These are phyloP conservation scores for Lasioglossum calceatum DNA, from an alignment of 2,888 invertebrate genomes.

Conservation along the genomic window DNA sequence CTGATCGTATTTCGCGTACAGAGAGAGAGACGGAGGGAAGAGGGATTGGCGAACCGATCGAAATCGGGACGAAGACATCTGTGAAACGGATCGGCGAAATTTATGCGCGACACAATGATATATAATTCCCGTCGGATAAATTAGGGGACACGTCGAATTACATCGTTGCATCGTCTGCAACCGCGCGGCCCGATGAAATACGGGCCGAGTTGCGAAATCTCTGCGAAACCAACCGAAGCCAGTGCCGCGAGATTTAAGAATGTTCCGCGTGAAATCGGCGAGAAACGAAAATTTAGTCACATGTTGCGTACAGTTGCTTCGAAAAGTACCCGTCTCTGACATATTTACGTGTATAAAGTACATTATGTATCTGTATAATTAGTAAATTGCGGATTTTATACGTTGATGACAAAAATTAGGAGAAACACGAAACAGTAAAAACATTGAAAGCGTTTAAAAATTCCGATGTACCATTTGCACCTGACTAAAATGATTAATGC, in stretches of 20 bases:
- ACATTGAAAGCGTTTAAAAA: too few species aligned
- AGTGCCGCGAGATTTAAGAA: neutral
- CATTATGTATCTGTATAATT: too few species aligned
- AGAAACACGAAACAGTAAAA: neutral
- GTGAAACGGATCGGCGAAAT: conserved; percentile 21
- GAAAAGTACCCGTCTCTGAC: neutral
- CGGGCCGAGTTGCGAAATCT: neutral
- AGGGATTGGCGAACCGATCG: conserved; percentile 8
- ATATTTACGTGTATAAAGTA: too few species aligned
- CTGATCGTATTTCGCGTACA: neutral
- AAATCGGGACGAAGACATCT: conserved; percentile 21
- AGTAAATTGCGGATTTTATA: neutral
- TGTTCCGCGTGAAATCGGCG: neutral
- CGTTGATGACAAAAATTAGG: neutral
- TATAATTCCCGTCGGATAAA: neutral
- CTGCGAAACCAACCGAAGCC: neutral
- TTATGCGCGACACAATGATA: conserved; percentile 25
- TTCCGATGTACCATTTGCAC: too few species aligned
- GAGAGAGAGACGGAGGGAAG: neutral
- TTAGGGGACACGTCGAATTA: conserved; percentile 8
- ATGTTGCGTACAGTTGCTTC: neutral
- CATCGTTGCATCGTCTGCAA: neutral
- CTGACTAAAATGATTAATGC: too few species aligned
- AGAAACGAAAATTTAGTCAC: neutral
- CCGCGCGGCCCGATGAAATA: neutral